Evolutionary conservation across 2,797 vertebrate species (phyloP), one percentile per base, ranked within the genome.

Genomic region (Notoglanidium macrostoma): DNA sequence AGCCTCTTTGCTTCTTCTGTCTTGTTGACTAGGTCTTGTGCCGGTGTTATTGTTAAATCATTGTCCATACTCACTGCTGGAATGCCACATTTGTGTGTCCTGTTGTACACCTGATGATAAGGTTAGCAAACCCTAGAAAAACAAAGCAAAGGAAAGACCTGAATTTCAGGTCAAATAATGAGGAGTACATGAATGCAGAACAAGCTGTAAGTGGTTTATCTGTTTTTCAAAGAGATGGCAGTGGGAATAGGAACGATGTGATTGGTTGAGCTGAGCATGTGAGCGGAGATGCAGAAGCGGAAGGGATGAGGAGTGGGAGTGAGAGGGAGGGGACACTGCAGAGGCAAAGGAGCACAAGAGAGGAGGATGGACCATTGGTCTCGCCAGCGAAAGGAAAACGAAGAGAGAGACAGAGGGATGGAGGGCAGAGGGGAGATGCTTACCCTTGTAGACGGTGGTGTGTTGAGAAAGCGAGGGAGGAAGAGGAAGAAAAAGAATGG

Each of bases 301-400:
- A 46, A 85, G 54, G 63, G 49, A 54, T 76, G 82, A 74, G 57
- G 83, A 80, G 87, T 46, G 46, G 80, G 49, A 84, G 85, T 11
- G 74, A 88, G 83, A 83, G 86, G 90, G 89, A 87, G 91, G 88
- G 85, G 89, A 86, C 87, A 92, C 90, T 92, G 92, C 92, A 90
- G 92, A 91, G 91, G 91, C 90, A 91, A 87, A 84, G 86, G 84
- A 89, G 90, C 89, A 89, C 83, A 46, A 72, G 89, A 72, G 89
- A 86, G 87, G 46, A 89, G 63, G 76, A 87, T 46, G 84, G 80
- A 88, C 80, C 10, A 73, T 73, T 84, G 85, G 88, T 88, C 77
- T 80, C 40, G 74, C 51, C 68, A 73, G 61, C 15, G 57, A 85
- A 78, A 80, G 74, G 81, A 80, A 59, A 68, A 73, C 49, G 73